These are phyloP conservation scores for Glaucidium brasilianum DNA, from an alignment of 2,113 vertebrate species.

Conservation along the genomic window DNA sequence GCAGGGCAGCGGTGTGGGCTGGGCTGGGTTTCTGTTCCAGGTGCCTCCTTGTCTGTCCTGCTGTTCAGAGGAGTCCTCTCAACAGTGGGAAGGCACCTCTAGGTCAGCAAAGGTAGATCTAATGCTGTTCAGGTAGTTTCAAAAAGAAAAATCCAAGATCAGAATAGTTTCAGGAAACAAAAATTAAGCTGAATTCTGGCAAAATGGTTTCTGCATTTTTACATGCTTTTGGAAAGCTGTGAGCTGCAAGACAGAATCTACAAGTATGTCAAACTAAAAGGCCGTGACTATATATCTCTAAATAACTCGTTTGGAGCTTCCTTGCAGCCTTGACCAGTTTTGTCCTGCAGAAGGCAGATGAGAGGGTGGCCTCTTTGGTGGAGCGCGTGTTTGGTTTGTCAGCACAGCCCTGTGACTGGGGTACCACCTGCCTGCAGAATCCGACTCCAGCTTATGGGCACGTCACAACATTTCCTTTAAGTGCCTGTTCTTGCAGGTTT, in stretches of 20 bases:
- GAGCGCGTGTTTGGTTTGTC: neutral
- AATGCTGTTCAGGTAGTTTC: neutral
- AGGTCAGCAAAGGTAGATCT: conserved; percentile 7
- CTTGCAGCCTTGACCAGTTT: neutral
- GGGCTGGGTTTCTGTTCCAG: neutral
- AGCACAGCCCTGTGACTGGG: neutral
- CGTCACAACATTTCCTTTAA: neutral
- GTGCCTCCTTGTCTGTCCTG: neutral
- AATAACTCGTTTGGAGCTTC: neutral
- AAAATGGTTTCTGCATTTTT: neutral
- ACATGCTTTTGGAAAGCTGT: neutral
- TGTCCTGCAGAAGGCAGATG: neutral
- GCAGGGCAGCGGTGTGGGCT: neutral
- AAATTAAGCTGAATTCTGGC: neutral
- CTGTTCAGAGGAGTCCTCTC: neutral
- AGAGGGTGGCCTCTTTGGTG: neutral
- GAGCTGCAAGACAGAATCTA: neutral
- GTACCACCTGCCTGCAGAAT: neutral
- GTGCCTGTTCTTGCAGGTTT: fast-evolving
- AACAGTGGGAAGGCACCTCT: neutral
- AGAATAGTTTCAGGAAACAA: neutral
- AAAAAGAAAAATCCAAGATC: neutral
- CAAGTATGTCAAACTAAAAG: neutral
- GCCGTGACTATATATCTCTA: neutral
- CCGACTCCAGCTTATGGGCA: neutral